Base-by-base conservation (phyloP, 2,888 invertebrate genomes). In the Autographa pulchrina region DNA sequence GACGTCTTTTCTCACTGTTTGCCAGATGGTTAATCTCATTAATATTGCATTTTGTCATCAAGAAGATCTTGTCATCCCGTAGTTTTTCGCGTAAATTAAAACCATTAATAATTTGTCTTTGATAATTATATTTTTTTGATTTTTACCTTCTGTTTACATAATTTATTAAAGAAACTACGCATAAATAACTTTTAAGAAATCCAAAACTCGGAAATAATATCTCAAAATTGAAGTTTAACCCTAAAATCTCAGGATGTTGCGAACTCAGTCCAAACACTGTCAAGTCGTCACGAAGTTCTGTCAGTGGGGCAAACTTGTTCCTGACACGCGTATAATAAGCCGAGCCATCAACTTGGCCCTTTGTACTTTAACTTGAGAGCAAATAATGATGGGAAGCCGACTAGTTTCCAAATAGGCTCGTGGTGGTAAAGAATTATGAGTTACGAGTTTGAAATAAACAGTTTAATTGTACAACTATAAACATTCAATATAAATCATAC, bases 241-340 rank as follows among this genome's bases (percentile, higher is more conserved):
- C 48, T 70, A 65, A 75, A 78, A 74, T 65, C 67, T 68, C 18
- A 61, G 68, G 58, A 69, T 56, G 71, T 70, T 65, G 58, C 54
- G 60, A 63, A 68, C 71, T 41, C 64, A 60, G 70, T 67, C 68
- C 41, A 59, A 79, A 78, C 69, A 74, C 68, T 60, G 70, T 71
- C 75, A 77, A 77, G 74, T 70, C 70, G 62, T 80, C 80, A 72
- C 64, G 65, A 75, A 82, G 67, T 65, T 77, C 62, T 73, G 70
- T 65, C 77, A 60, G 69, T 43, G 60, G 77, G 72, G 74, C 65
- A 73, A 78, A 80, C 68, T 78, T 77, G 62, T 73, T 59, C 35
- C 56, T 66, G 62, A 81, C 74, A 71, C 65, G 62, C 14, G 70
- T 56, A 65, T 63, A 76, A 68, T 71, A 69, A 74, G 71, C 60